Conservation (phyloP, 2,888 invertebrate genomes). For the Parascotia fuliginaria region DNA sequence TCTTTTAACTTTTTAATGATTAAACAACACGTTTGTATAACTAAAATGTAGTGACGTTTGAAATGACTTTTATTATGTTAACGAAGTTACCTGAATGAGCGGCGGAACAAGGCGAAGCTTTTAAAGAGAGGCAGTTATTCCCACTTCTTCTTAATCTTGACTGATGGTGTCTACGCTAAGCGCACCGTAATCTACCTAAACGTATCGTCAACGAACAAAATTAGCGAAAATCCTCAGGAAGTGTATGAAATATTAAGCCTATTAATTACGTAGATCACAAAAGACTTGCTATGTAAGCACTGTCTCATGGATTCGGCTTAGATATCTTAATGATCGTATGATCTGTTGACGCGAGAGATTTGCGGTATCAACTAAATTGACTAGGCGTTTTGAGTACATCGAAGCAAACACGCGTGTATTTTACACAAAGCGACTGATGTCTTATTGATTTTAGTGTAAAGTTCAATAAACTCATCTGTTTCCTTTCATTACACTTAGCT, state of each 20-base stretch:
- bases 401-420: constrained; percentile 4
- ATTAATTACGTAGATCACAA: constrained; percentile 76
- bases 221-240: constrained; percentile 68
- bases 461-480: constrained; percentile 32
- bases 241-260: constrained; percentile 77
- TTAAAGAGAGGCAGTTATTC: constrained; percentile 54
- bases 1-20: not conserved
- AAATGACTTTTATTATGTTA: constrained; percentile 55
- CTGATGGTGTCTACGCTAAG: constrained; percentile 54
- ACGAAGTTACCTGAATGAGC: constrained; percentile 57
- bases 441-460: constrained; percentile 34
- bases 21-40: constrained; percentile 31
- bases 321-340: constrained; percentile 72
- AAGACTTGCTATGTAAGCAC: constrained; percentile 63
- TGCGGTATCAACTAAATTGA: constrained; percentile 53
- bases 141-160: constrained; percentile 61
- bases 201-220: constrained; percentile 53
- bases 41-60: constrained; percentile 41
- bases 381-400: constrained; percentile 18
- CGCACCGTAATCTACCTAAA: constrained; percentile 56
- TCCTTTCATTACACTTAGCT: constrained; percentile 25
- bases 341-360: constrained; percentile 63
- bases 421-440: constrained; percentile 12
- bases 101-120: constrained; percentile 56
- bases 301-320: constrained; percentile 54